A percentile compares a stretch with the other conserved stretches of the same genome.
Evolutionary conservation across 2,888 invertebrate species (phyloP).

Genomic region (Steromphala cineraria): DNA sequence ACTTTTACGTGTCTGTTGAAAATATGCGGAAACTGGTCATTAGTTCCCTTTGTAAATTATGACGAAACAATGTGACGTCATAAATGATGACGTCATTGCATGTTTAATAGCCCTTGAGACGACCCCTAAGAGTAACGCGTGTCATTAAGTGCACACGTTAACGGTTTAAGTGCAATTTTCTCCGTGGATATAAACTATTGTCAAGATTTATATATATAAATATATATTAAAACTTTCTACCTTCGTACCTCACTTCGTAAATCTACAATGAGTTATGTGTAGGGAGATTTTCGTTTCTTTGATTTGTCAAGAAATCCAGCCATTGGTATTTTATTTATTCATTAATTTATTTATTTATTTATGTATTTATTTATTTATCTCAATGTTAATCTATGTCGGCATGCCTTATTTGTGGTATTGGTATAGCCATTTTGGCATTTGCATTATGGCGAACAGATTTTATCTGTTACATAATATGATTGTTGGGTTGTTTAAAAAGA

Average conservation of each 20-base stretch:
- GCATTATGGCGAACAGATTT: no score
- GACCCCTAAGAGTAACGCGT: neutral
- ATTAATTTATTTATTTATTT: neutral
- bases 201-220: neutral
- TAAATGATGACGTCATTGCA: no score
- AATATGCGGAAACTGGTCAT: no score
- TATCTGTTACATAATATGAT: no score
- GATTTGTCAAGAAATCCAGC: neutral
- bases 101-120: neutral
- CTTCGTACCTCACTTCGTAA: neutral
- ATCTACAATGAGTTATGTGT: neutral
- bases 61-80: no score
- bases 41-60: no score
- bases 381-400: no score
- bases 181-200: neutral
- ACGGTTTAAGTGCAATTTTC: slow-evolving; percentile 12
- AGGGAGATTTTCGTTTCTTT: neutral
- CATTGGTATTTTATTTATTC: neutral
- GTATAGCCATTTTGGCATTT: no score
- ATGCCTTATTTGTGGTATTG: no score
- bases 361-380: slow-evolving; percentile 10
- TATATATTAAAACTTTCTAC: neutral
- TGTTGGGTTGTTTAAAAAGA: no score
- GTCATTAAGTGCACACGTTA: neutral
- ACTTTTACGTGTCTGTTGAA: no score